Percentiles rank a stretch among this genome's conserved stretches.
Conservation (phyloP, 2,797 vertebrate species). For the Spheniscus humboldti region DNA sequence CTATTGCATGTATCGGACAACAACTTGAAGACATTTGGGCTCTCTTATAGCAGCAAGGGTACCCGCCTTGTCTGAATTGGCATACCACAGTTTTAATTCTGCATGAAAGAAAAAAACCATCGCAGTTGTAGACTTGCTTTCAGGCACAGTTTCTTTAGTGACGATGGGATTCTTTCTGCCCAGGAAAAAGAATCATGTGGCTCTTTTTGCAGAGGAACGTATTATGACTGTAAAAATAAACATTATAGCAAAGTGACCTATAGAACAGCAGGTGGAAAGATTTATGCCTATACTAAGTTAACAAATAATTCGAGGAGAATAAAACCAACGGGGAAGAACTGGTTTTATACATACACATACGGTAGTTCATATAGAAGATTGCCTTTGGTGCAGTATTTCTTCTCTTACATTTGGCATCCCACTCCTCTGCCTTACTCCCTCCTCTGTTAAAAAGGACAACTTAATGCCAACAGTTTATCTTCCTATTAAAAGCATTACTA, state of each 20-base stretch:
- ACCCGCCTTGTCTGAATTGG: not conserved
- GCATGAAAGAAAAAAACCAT: not conserved
- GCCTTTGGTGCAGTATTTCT: not conserved
- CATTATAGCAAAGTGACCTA: not conserved
- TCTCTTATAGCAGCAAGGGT: not conserved
- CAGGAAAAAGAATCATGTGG: not conserved
- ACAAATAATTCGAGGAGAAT: not conserved
- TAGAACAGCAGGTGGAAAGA: not conserved
- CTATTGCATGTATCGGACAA: not conserved
- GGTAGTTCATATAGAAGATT: fast-evolving
- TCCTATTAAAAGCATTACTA: not conserved
- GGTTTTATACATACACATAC: not conserved
- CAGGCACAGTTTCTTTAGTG: not conserved
- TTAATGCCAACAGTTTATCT: not conserved
- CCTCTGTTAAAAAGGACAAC: not conserved
- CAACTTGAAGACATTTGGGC: not conserved
- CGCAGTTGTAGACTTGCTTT: not conserved
- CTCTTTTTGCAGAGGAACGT: not conserved
- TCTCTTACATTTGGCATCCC: not conserved
- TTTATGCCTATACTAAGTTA: not conserved
- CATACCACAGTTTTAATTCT: not conserved
- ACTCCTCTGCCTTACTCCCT: not conserved
- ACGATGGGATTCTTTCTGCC: not conserved
- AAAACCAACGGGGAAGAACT: not conserved
- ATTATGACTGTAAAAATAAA: not conserved